A percentile compares a stretch with the other conserved stretches of the same genome.
phyloP scores from a whole-genome alignment of 2,888 invertebrate genomes.

The Seladonia tumulorum region DNA sequence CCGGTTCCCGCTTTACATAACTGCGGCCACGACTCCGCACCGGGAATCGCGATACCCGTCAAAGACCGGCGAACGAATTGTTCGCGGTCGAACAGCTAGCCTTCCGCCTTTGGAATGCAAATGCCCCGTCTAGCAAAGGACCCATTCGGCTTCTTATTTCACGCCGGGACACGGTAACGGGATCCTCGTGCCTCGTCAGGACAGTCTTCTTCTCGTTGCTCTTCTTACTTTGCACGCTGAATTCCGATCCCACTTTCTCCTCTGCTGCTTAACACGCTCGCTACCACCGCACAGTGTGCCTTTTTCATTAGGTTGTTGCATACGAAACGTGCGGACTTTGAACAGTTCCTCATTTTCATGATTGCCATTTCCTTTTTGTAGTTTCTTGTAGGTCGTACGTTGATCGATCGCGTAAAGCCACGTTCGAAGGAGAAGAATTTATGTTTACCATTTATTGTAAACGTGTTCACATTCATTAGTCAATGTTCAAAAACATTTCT shows the following conservation, averaged over 20 bases:
- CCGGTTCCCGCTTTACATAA: conserved; percentile 46
- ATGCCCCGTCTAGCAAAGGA: conserved; percentile 34
- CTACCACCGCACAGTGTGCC: background rate
- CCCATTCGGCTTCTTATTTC: background rate
- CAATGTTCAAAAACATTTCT: too few relatives aligned
- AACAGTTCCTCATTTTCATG: too few relatives aligned
- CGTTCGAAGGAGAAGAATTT: too few relatives aligned
- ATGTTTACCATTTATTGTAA: too few relatives aligned
- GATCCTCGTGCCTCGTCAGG: background rate
- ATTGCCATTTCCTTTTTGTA: too few relatives aligned
- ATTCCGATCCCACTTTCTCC: background rate
- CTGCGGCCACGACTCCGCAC: conserved; percentile 13
- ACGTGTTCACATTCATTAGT: too few relatives aligned
- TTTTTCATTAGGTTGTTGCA: too few relatives aligned
- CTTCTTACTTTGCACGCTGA: too few relatives aligned
- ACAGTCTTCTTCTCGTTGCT: background rate
- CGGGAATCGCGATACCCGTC: conserved; percentile 43
- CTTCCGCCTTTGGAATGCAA: conserved; percentile 60
- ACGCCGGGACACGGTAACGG: background rate
- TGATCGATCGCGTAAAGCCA: too few relatives aligned
- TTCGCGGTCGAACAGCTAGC: conserved; percentile 44
- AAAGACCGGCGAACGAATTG: conserved; percentile 62
- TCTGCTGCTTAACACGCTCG: background rate
- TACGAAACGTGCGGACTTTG: too few relatives aligned
- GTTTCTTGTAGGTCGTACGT: too few relatives aligned